Conservation (phyloP, 2,113 vertebrate species). For the Pseudorectes ferrugineus region DNA sequence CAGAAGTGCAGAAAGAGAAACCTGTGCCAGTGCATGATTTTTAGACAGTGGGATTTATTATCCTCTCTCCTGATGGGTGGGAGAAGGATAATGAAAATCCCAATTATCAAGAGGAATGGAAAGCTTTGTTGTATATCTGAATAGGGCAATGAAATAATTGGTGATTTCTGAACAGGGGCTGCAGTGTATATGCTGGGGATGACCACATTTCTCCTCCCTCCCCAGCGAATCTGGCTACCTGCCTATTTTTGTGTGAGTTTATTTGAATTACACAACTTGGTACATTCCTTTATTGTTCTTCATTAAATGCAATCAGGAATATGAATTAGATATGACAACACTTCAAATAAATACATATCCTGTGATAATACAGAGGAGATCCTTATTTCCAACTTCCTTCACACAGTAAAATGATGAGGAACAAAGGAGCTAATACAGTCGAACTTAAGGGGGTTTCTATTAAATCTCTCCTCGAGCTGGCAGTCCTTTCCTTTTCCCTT, state of each 20-base stretch:
- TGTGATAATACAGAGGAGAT: slow-evolving; percentile 57
- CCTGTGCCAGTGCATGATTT: background rate
- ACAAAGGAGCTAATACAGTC: slow-evolving; percentile 40
- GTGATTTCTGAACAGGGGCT: background rate
- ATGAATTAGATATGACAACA: slow-evolving; percentile 47
- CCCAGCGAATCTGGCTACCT: background rate
- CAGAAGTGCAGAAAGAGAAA: slow-evolving; percentile 41
- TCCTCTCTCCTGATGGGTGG: slow-evolving; percentile 28
- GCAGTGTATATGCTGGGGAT: background rate
- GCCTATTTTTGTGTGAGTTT: slow-evolving; percentile 42
- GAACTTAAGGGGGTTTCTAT: slow-evolving; percentile 32
- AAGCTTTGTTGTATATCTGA: background rate
- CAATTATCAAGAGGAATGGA: slow-evolving; percentile 14
- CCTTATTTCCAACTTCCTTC: slow-evolving; percentile 60
- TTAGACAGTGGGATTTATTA: slow-evolving; percentile 43
- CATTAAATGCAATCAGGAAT: slow-evolving; percentile 45
- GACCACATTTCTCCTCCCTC: background rate
- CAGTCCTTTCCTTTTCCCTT: slow-evolving; percentile 12
- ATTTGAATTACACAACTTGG: slow-evolving; percentile 53
- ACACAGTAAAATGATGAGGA: background rate
- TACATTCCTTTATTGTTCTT: slow-evolving; percentile 51
- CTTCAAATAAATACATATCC: slow-evolving; percentile 58
- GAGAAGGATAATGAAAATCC: slow-evolving; percentile 28
- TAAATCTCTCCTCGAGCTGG: slow-evolving; percentile 1
- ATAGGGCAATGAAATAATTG: slow-evolving; percentile 12